Conservation (phyloP, 2,113 vertebrate species). For the Dinomys branickii region DNA sequence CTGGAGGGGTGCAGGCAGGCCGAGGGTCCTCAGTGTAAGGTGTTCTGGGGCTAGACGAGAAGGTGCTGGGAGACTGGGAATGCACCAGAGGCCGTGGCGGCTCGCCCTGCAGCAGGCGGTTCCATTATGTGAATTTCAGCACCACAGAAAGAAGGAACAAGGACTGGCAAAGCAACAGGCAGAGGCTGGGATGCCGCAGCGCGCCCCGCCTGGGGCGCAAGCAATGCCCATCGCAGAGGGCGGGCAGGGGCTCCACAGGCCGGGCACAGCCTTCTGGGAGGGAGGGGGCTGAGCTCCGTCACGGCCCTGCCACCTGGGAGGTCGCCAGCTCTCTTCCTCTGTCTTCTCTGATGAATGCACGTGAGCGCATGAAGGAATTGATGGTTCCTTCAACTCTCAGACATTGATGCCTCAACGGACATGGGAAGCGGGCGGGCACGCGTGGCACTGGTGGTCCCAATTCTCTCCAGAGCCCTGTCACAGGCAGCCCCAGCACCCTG, state of each 20-base stretch:
- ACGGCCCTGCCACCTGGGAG: not conserved
- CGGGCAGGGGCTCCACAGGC: fast-evolving
- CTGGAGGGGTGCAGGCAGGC: not conserved
- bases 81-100: fast-evolving
- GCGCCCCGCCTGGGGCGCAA: not conserved
- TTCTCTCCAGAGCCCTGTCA: not conserved
- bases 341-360: not conserved
- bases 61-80: fast-evolving
- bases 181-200: fast-evolving
- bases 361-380: not conserved
- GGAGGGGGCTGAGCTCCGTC: not conserved
- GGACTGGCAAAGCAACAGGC: fast-evolving
- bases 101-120: fast-evolving
- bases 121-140: not conserved
- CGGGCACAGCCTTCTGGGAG: not conserved
- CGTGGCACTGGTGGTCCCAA: fast-evolving
- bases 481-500: not conserved
- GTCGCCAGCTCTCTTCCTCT: not conserved
- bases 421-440: fast-evolving
- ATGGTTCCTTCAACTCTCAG: not conserved
- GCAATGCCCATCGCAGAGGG: fast-evolving
- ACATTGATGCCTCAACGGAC: fast-evolving
- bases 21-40: not conserved
- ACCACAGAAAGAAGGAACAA: not conserved
- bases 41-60: fast-evolving